Evolutionary conservation across 2,888 invertebrate genomes (phyloP), one percentile per base, ranked within the genome.

Genomic region (Lysandra bellargus): DNA sequence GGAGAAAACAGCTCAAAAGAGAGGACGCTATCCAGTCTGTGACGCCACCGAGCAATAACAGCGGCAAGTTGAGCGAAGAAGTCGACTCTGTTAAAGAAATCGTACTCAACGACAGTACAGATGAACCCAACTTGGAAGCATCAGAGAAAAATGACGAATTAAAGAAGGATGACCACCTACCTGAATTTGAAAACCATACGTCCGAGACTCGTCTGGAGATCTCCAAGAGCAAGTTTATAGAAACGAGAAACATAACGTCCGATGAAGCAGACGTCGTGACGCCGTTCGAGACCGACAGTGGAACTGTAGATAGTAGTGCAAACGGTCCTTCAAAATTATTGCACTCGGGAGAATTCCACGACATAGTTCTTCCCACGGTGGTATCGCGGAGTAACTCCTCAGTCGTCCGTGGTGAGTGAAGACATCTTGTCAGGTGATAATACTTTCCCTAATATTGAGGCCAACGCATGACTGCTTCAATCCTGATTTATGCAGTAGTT

Each of bases 371-470:
- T 80, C 94, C 94, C 79, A 94, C 94, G 49, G 90, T 90, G 85
- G 91, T 94, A 86, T 88, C 89, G 80, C 90, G 94, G 83, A 88
- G 85, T 87, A 91, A 93, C 84, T 88, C 92, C 81, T 86, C 94
- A 83, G 91, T 93, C 92, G 92, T 90, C 90, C 91, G 94, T 89
- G 94, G 94, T 94, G 94, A 94, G 94, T 94, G 94, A 94, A 92
- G 94, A 93, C 94, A 93, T 88, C 92, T 93, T 93, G 88, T 91
- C 94, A 94, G 94, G 94, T 94, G 94, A 94, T 91, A 92, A 91
- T 88, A 86, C 87, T 88, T 94, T 93, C 86, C 89, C 88, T 92
- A 90, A 85, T 93, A 89, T 89, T 90, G 89, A 90, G 90, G 90
- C 88, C 89, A 88, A 88, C 88, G 93, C 92, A 92, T 92, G 91